Percentiles rank a stretch among this genome's conserved stretches.
Conservation (phyloP, 2,888 invertebrate species). For the Eucriotettix oculatus region DNA sequence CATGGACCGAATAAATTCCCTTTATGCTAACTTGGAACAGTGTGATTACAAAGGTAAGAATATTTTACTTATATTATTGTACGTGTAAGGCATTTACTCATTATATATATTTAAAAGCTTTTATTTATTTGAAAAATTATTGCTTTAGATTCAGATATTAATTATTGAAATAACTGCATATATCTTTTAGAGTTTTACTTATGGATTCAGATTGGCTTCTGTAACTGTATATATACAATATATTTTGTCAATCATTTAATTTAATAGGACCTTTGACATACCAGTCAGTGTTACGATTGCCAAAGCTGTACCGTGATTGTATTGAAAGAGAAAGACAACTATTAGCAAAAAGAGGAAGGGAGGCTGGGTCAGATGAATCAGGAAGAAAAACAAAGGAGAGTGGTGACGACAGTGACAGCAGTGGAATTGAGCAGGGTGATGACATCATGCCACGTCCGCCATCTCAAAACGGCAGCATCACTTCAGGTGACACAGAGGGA, state of each 20-base stretch:
- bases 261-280: constrained; percentile 50
- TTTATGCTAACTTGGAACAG: constrained; percentile 50
- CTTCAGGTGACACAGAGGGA: constrained; percentile 47
- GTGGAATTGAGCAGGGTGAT: constrained; percentile 24
- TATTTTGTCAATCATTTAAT: neutral
- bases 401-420: constrained; percentile 38
- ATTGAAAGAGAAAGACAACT: constrained; percentile 15
- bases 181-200: neutral
- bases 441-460: constrained; percentile 11
- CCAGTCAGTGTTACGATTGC: constrained; percentile 65
- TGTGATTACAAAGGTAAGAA: constrained; percentile 53
- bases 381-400: constrained; percentile 30
- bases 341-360: constrained; percentile 13
- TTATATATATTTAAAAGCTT: too few species aligned
- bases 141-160: too few species aligned
- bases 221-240: neutral
- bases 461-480: constrained; percentile 11
- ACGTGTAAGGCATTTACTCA: too few species aligned
- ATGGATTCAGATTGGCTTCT: too few species aligned
- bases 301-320: constrained; percentile 56
- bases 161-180: too few species aligned
- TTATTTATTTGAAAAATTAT: neutral
- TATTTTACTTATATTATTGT: too few species aligned
- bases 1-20: constrained; percentile 41
- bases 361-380: constrained; percentile 24